Conservation (phyloP, 2,888 invertebrate species). For the Drosophila differens region DNA sequence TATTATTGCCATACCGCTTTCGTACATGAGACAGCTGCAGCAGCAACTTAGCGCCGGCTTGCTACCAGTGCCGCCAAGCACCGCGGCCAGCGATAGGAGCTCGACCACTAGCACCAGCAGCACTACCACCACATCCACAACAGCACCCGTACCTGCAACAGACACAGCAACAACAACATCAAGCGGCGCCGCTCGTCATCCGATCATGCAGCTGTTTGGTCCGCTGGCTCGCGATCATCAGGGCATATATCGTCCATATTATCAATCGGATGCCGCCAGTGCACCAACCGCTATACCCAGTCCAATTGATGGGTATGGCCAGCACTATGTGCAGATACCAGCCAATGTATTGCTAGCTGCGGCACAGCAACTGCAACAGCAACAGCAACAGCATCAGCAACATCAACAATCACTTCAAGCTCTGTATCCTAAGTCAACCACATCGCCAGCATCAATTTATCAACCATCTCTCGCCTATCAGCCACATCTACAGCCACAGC, state of each 20-base stretch:
- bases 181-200: slow-evolving; percentile 39
- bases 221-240: slow-evolving; percentile 79
- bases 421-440: slow-evolving; percentile 46
- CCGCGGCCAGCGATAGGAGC: slow-evolving; percentile 29
- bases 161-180: slow-evolving; percentile 35
- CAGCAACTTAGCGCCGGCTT: slow-evolving; percentile 58
- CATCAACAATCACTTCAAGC: slow-evolving; percentile 25
- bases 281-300: slow-evolving; percentile 44
- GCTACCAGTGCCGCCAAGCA: slow-evolving; percentile 31
- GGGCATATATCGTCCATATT: slow-evolving; percentile 71
- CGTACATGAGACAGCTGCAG: slow-evolving; percentile 81
- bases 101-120: slow-evolving; percentile 35
- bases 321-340: slow-evolving; percentile 76
- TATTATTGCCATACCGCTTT: slow-evolving; percentile 82
- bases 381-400: slow-evolving; percentile 47
- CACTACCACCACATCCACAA: slow-evolving; percentile 15
- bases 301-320: slow-evolving; percentile 37
- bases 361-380: slow-evolving; percentile 67
- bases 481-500: slow-evolving; percentile 31
- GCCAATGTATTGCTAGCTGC: slow-evolving; percentile 70
- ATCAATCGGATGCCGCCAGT: slow-evolving; percentile 51
- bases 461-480: slow-evolving; percentile 58
- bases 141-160: slow-evolving; percentile 14
- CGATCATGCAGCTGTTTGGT: slow-evolving; percentile 63
- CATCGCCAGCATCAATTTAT: slow-evolving; percentile 39